Conservation (phyloP, 2,113 vertebrate species). For the Gulo gulo region DNA sequence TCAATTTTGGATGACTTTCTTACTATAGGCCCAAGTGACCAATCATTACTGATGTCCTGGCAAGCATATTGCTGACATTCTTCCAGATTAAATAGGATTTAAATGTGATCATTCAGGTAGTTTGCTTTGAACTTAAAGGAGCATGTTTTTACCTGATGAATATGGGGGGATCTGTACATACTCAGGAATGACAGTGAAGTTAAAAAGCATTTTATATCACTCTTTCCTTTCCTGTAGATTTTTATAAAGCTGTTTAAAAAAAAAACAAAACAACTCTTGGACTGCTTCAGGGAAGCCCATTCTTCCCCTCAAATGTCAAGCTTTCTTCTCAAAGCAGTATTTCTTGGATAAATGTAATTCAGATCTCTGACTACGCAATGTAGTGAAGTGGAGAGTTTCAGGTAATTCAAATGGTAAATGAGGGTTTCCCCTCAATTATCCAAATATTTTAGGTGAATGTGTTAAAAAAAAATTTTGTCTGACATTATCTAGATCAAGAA, state of each 20-base stretch:
- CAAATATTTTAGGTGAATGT: slow-evolving; percentile 22
- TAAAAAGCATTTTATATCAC: slow-evolving; percentile 8
- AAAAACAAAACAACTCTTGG: neutral
- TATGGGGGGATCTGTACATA: neutral
- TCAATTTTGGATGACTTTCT: slow-evolving; percentile 56
- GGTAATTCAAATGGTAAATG: neutral
- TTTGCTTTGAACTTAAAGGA: slow-evolving; percentile 53
- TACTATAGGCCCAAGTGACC: neutral
- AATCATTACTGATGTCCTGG: slow-evolving; percentile 36
- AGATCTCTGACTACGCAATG: neutral
- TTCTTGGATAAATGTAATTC: slow-evolving; percentile 22
- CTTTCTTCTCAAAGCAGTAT: neutral
- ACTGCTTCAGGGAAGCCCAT: neutral
- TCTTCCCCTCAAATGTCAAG: slow-evolving; percentile 27
- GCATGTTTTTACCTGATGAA: neutral
- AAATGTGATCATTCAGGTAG: slow-evolving; percentile 27
- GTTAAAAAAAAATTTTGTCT: neutral
- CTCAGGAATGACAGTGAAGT: slow-evolving; percentile 23
- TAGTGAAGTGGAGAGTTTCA: neutral
- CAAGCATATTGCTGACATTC: slow-evolving; percentile 24
- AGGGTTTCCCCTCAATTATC: neutral
- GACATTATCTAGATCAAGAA: neutral
- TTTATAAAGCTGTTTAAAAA: slow-evolving; percentile 22
- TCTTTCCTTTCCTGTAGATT: slow-evolving; percentile 34
- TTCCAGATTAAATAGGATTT: slow-evolving; percentile 36